Base-by-base conservation (phyloP, 2,888 invertebrate species). In the Drosophila demipolita region DNA sequence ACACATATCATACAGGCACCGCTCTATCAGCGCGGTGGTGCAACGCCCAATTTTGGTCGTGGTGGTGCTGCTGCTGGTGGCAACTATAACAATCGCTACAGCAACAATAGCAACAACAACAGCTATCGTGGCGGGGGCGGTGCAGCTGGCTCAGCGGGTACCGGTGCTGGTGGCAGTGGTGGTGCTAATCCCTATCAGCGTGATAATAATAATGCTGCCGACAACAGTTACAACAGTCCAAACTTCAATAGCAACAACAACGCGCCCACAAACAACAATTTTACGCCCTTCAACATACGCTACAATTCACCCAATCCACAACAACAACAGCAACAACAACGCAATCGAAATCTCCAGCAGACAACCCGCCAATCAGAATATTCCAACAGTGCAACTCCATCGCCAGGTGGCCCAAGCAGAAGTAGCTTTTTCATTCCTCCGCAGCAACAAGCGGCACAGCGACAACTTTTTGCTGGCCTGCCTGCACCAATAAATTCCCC, bases 1-100 rank as follows among this genome's bases (percentile, higher is more conserved):
- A 8, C 78, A 79, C 80, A 90, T 67, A 82, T 93, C n/a, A 91
- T 85, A 3, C 90, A 95, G 88, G 95, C 94, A 17, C 96, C 96
- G 0, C 94, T 95, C 90, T 95, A 96, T 90, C 95, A 95, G 29
- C 95, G 95, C 9, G 94, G 95, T 64, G 94, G 94, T 3, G 83
- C 90, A 29, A 89, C 90, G 38, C 86, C 90, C 0, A 92, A 89
- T 55, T 91, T 91, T 29, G 83, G 87, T 20, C 82, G 83, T n/a
- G 94, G 95, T 60, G 81, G 88, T 33, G 73, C 75, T n/a, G 61
- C 62, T 12, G 94, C 94, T 3, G 94, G 95, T 4, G 94, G 95
- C 9, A 86, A 82, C 58, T 89, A 91, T 40, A 91, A 89, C 66
- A 92, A 90, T 72, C 92, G 93, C 3, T 90, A 88, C 59, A 83